These are phyloP conservation scores for Centruroides sculpturatus DNA, from an alignment of 1,140 invertebrate genomes.

Conservation along the genomic window DNA sequence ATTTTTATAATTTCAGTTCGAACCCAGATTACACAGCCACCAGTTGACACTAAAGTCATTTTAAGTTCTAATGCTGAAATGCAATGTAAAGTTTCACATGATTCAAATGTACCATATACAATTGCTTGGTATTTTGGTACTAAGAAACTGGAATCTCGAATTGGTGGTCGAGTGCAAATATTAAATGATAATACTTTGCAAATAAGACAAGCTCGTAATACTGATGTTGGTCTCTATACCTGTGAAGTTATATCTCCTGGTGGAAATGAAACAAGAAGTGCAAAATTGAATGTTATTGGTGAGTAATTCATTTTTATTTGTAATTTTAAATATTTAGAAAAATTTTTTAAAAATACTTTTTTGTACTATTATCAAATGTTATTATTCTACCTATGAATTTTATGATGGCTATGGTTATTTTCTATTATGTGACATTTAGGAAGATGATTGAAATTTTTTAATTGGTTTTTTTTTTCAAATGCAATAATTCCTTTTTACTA, in stretches of 20 bases:
- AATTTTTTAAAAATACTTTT: no score
- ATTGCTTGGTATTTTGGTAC: conserved; percentile 83
- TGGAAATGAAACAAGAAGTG: conserved; percentile 77
- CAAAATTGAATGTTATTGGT: conserved; percentile 62
- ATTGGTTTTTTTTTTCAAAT: no score
- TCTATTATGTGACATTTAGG: no score
- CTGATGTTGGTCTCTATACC: conserved; percentile 35
- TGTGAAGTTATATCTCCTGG: conserved; percentile 64
- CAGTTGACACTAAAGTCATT: conserved; percentile 43
- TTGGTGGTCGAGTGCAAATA: conserved; percentile 22
- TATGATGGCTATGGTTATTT: no score
- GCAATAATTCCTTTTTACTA: no score
- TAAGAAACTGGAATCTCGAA: conserved; percentile 27
- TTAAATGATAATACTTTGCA: conserved; percentile 31
- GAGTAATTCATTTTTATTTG: not conserved
- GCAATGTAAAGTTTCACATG: conserved; percentile 85
- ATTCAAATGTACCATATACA: conserved; percentile 73
- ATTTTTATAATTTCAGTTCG: conserved; percentile 5
- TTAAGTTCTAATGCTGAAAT: conserved; percentile 77
- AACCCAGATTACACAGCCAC: conserved; percentile 15
- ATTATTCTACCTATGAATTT: no score
- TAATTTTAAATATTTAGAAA: not conserved
- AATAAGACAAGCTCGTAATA: conserved; percentile 32
- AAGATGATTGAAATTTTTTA: no score
- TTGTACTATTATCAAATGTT: no score